phyloP scores from a whole-genome alignment of 2,888 invertebrate genomes.

The Oscheius onirici region DNA sequence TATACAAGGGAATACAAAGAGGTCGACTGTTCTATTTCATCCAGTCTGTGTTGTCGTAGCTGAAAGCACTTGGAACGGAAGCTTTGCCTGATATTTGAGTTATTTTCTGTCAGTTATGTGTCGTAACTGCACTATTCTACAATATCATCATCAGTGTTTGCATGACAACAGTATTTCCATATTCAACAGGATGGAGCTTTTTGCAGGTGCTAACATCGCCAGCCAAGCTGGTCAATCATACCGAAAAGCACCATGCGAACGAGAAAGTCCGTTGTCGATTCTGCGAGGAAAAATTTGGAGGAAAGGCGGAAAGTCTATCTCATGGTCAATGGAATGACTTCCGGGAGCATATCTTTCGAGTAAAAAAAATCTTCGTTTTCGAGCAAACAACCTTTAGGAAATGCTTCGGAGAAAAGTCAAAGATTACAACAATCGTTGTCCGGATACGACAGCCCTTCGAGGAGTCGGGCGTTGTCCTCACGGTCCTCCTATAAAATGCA shows the following conservation, averaged over 20 bases:
- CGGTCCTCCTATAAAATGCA: slow-evolving; percentile 49
- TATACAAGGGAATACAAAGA: no score
- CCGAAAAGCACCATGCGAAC: slow-evolving; percentile 22
- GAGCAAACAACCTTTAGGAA: slow-evolving; percentile 28
- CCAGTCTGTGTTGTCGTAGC: no score
- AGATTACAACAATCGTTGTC: slow-evolving; percentile 1
- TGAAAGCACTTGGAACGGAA: no score
- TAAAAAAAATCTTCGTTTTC: background rate
- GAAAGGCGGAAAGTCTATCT: slow-evolving; percentile 25
- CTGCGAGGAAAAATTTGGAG: slow-evolving; percentile 37
- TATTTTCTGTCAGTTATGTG: no score
- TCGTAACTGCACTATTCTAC: no score
- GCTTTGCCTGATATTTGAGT: background rate
- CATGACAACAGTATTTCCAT: no score
- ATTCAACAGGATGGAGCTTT: background rate
- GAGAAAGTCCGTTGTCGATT: slow-evolving; percentile 38
- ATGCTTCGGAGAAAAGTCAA: slow-evolving; percentile 39
- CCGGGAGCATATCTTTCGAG: slow-evolving; percentile 14
- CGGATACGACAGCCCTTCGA: slow-evolving; percentile 33
- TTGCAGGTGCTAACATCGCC: slow-evolving; percentile 36
- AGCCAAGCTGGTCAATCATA: slow-evolving; percentile 32
- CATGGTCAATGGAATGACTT: slow-evolving; percentile 14
- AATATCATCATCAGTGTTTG: no score
- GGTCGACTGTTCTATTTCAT: no score
- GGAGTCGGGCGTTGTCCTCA: slow-evolving; percentile 52